These are phyloP conservation scores for Agrilus cyanescens DNA, from an alignment of 2,888 invertebrate genomes.

Conservation along the genomic window DNA sequence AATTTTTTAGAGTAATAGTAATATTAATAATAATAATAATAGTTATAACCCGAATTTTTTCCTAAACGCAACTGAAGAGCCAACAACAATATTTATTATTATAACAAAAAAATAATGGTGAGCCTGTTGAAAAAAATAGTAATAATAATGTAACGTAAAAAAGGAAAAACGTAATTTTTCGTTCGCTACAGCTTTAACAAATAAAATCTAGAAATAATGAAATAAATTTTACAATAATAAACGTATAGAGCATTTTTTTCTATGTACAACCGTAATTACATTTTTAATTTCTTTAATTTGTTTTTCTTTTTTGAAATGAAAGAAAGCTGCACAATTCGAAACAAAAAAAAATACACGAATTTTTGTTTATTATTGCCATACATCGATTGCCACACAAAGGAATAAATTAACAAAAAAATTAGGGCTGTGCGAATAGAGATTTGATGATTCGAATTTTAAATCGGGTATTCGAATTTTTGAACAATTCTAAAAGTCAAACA, in stretches of 20 bases:
- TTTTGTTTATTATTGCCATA: no score
- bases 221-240: constrained; percentile 26
- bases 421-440: no score
- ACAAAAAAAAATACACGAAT: no score
- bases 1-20: no score
- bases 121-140: neutral
- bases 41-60: constrained; percentile 1
- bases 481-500: no score
- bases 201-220: constrained; percentile 29
- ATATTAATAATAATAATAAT: neutral
- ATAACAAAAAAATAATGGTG: neutral
- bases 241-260: constrained; percentile 26
- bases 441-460: no score
- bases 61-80: constrained; percentile 1
- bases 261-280: constrained; percentile 32
- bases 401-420: no score
- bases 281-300: constrained; percentile 14
- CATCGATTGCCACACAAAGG: no score
- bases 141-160: constrained; percentile 6
- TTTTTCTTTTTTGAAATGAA: constrained; percentile 9
- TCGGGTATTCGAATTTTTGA: no score
- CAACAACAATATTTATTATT: constrained; percentile 1
- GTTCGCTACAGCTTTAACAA: constrained; percentile 23
- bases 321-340: no score
- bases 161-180: constrained; percentile 14